Base-by-base conservation (phyloP, 2,888 invertebrate species). In the Tanytarsus gracilentus region DNA sequence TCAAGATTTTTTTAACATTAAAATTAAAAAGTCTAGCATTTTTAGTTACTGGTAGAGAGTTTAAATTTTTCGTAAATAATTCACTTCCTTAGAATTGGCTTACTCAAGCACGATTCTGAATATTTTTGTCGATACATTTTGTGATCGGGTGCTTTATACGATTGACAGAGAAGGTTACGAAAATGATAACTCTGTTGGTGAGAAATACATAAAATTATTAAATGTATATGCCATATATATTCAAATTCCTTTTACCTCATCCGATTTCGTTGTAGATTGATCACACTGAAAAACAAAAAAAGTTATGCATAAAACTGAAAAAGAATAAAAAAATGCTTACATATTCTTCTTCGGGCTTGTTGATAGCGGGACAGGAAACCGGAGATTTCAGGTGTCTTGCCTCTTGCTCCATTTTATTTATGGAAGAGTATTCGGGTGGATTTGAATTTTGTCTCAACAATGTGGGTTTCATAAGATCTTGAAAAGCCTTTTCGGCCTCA, bases 351-450 rank as follows among this genome's bases (percentile, higher is more conserved):
- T 58, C 30, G 7, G 29, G 27, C 14, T 30, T 40, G 18, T 58
- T 58, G 14, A 58, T 58, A 25, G 58, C 58, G n/a, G n/a, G n/a
- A n/a, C n/a, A n/a, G n/a, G n/a, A n/a, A n/a, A n/a, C n/a, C n/a
- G n/a, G n/a, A n/a, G n/a, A n/a, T n/a, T n/a, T n/a, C n/a, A n/a
- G n/a, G n/a, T n/a, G n/a, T n/a, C n/a, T n/a, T n/a, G n/a, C n/a
- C n/a, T n/a, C n/a, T n/a, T n/a, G n/a, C n/a, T n/a, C n/a, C n/a
- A n/a, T n/a, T 48, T 48, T 58, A 11, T 58, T 58, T 44, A 58
- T 58, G 8, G 58, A 58, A n/a, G 58, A 58, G 30, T 58, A 58
- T 6, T 58, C 58, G 18, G 58, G 58, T 6, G 58, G 58, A 21
- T 58, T 18, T 8, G 7, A 14, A 6, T 7, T 30, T 29, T 29